Evolutionary conservation across 2,888 invertebrate species (phyloP), one percentile per base, ranked within the genome.

Genomic region (Ramazzottius varieornatus): DNA sequence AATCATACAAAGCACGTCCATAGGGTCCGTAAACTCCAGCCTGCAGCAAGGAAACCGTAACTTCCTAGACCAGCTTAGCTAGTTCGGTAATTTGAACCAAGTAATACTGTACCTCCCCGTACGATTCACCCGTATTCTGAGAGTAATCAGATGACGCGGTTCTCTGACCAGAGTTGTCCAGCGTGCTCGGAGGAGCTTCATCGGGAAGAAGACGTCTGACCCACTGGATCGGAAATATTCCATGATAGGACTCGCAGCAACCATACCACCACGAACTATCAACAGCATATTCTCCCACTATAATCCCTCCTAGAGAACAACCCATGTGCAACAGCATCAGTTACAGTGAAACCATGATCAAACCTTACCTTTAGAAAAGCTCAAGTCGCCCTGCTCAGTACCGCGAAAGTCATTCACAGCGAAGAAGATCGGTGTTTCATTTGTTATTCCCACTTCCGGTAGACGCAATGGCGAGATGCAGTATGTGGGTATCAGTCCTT

Each of bases 1-100:
- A 67, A 20, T 67, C 65, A 65, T 65, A 46, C 2, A 67, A 46
- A n/a, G 67, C 54, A n/a, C 54, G 54, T 13, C 54, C 54, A 29
- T 54, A 24, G 8, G 54, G 54, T 8, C 54, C 8, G n/a, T n/a
- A n/a, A n/a, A n/a, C n/a, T n/a, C n/a, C n/a, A n/a, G n/a, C n/a
- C n/a, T n/a, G n/a, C n/a, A n/a, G n/a, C n/a, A n/a, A n/a, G n/a
- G n/a, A n/a, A n/a, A n/a, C n/a, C n/a, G n/a, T n/a, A n/a, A n/a
- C n/a, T n/a, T n/a, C n/a, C n/a, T n/a, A n/a, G n/a, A n/a, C n/a
- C n/a, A n/a, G n/a, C n/a, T n/a, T n/a, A n/a, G n/a, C n/a, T n/a
- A n/a, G n/a, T n/a, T n/a, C n/a, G n/a, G n/a, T n/a, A n/a, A n/a
- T n/a, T n/a, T n/a, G n/a, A n/a, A n/a, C n/a, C n/a, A n/a, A n/a